Base-by-base conservation (phyloP, 1,140 invertebrate genomes). In the Scaptomyza pallida region DNA sequence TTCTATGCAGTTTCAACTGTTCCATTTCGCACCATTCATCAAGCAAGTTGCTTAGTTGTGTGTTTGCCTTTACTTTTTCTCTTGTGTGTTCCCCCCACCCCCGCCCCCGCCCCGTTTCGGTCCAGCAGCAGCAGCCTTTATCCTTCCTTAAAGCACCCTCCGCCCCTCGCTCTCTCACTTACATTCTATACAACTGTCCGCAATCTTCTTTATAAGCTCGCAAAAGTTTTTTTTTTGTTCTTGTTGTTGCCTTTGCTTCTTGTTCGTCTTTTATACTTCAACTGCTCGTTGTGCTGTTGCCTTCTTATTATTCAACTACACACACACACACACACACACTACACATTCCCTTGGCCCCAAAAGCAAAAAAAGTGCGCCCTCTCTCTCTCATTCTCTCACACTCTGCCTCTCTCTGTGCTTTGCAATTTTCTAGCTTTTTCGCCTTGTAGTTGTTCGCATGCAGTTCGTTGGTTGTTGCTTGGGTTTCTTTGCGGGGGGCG, bases 351-450 rank as follows among this genome's bases (percentile, higher is more conserved):
- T 72, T 72, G 64, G 70, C 70, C 52, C 63, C 55, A 72, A 61
- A n/a, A n/a, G n/a, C n/a, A 65, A 72, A 61, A 67, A 67, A 61
- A 55, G 52, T 43, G 37, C 69, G 47, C 72, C 52, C 41, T 30
- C 45, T 33, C 45, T 40, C 15, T n/a, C 26, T 50, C 56, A 45
- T 59, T 50, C 16, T 23, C 55, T 44, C 44, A 17, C 12, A 47
- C 65, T 59, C 35, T 54, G 9, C 33, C 15, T 37, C 41, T 45
- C 51, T 51, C 30, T 86, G 52, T 48, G 64, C 70, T 72, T 67
- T 68, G 81, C 77, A 85, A 81, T 86, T 81, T 86, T 81, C 81
- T 85, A 85, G 81, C 77, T 75, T 74, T 85, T 85, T 76, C 69
- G 70, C 37, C 57, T 78, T 60, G n/a, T n/a, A n/a, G n/a, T n/a